These are phyloP conservation scores for Beroe forskalii DNA, from an alignment of 37 sponge, comb jelly and placozoan species.

Conservation along the genomic window DNA sequence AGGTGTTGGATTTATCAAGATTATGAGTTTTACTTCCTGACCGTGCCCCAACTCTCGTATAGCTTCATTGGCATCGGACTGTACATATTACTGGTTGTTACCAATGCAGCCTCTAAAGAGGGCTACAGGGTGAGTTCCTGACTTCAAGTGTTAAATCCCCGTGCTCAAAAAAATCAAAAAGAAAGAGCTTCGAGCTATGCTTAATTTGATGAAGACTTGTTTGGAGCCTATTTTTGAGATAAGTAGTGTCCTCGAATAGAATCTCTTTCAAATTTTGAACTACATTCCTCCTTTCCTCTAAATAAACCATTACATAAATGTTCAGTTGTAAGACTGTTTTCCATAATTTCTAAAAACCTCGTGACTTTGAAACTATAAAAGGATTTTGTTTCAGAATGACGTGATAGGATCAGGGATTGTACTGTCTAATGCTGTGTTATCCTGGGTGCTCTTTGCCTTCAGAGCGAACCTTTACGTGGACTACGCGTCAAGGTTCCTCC, in stretches of 20 bases:
- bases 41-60: not conserved
- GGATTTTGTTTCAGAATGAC: slow-evolving; percentile 3
- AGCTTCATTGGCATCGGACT: not conserved
- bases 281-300: no score
- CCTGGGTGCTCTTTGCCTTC: not conserved
- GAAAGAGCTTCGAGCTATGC: no score
- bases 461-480: not conserved
- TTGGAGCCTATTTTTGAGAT: no score
- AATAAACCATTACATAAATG: no score
- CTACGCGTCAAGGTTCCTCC: not conserved
- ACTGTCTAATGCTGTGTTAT: not conserved
- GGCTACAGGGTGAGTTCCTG: not conserved
- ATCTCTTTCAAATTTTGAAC: no score
- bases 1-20: slow-evolving; percentile 3
- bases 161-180: no score
- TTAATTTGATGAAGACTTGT: no score
- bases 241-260: no score
- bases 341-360: no score
- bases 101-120: not conserved
- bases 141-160: not conserved
- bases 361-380: no score
- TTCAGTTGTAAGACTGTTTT: no score
- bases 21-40: not conserved
- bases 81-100: not conserved
- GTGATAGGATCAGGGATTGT: not conserved